Evolutionary conservation across 2,797 vertebrate species (phyloP), one percentile per base, ranked within the genome.

Genomic region (Coreius guichenoti): DNA sequence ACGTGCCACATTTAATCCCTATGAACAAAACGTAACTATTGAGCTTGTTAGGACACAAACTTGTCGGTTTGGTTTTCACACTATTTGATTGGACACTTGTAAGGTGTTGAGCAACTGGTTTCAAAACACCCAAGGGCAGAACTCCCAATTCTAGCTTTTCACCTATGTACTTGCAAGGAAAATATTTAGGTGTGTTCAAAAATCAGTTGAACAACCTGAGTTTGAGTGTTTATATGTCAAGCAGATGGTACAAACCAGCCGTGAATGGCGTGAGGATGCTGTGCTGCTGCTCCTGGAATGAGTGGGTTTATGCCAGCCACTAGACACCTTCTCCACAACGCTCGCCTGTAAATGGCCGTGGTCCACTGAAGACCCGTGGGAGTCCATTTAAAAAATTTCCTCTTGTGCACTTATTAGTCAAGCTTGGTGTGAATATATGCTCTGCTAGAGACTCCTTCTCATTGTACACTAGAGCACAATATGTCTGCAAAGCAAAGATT

Each of bases 241-340:
- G 26, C 8, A 43, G 61, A 76, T 14, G 13, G 49, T 14, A 85
- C 93, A 81, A 5, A 97, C 97, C 96, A 97, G 97, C 88, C 96
- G 95, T 33, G 95, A 95, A 92, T 95, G 95, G 54, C 95, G 97
- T 14, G 96, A 96, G 0, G 97, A 97, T 88, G 95, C 92, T 0
- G 95, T 96, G 93, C 97, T 99, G 90, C 95, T 97, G 80, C 96
- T 96, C 87, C 96, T 92, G 0, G 97, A 97, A 65, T 95, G 95
- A 2, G 93, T 81, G 0, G 93, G 93, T 17, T 94, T 95, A 85
- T 89, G 94, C 39, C 96, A 95, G 7, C 90, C 90, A 0, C 93
- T 88, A 0, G 92, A 89, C 0, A 93, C 90, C 92, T 95, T 97
- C 92, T 98, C 97, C 67, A 95, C 94, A 90, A 95, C 96, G 81